Base-by-base conservation (phyloP, 2,888 invertebrate species). In the Apoderus coryli region DNA sequence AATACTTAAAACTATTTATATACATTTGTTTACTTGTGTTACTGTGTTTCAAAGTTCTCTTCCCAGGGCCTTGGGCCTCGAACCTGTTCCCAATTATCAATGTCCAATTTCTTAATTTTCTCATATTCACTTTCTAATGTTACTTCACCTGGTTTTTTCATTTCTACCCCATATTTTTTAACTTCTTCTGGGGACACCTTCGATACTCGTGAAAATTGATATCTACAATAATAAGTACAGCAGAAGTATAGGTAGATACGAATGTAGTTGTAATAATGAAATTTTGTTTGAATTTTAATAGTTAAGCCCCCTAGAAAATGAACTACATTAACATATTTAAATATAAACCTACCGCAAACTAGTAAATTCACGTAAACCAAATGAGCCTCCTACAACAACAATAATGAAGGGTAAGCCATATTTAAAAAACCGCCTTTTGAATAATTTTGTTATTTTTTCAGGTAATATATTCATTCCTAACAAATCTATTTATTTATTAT, bases 41-140 rank as follows among this genome's bases (percentile, higher is more conserved):
- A 37, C n/a, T 28, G 14, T 22, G 32, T 14, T 16, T 11, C 15
- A 15, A n/a, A n/a, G n/a, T 41, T 41, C 39, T 71, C 65, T 49
- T 89, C 88, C 86, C 86, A 88, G 1, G 88, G 86, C 31, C 89
- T 63, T 4, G 86, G 80, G 0, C 85, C 85, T 44, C 89, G 63
- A 40, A 75, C 72, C 49, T 88, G 86, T 50, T 81, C 72, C 89
- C 89, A 90, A 44, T 76, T 68, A 40, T 85, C 76, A 42, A 82
- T 71, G 52, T 89, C 78, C 22, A 78, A 54, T 31, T 64, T 55
- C 53, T 79, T 65, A 3, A 82, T 63, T 56, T 77, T 76, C 42
- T 82, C 76, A 60, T 68, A 85, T 43, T 76, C 72, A 19, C 60
- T 57, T 56, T 86, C 85, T 40, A 86, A 51, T 1, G 81, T 77